Base-by-base conservation (phyloP, 2,888 invertebrate species). In the Pristionchus arcanus region DNA sequence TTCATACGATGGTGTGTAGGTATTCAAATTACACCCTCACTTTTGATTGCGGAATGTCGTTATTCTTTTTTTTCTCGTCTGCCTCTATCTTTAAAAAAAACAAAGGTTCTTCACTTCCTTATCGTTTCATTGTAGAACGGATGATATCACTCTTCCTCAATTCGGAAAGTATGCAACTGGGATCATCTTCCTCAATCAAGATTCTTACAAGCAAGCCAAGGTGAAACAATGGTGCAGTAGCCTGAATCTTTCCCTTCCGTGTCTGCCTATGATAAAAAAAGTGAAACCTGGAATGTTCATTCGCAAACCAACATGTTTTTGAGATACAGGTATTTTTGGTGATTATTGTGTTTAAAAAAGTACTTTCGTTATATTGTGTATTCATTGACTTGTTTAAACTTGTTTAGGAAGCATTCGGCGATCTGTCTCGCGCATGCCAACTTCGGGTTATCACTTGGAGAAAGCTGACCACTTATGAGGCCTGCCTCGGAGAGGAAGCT, bases 111-210 rank as follows among this genome's bases (percentile, higher is more conserved):
- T 13, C 21, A 25, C 9, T 21, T 53, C 5, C 31, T 7, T 53
- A 11, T 7, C 19, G 5, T 4, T 25, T 34, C 59, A 9, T 59
- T 34, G 28, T 90, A 94, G 94, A 59, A 91, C 92, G 42, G 92
- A 93, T 28, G 92, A 92, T 94, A 96, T 98, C 91, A 97, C 97
- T 92, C 96, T 99, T 93, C 99, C 99, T 16, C 96, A 97, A 34
- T 97, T 97, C 94, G 98, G 98, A 9, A 96, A 97, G 92, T 99
- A 99, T 96, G 99, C 98, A 89, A 98, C 98, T 34, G 99, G 99
- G 91, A 98, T 99, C 92, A 97, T 99, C 95, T 99, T 98, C 96
- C 96, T 98, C 96, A 98, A 98, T 96, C 91, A 92, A 68, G 94
- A 95, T 28, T 95, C 95, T 5, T 94, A 95, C 93, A 95, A 94